Base-by-base conservation (phyloP, 2,888 invertebrate genomes). In the Molorchus minor region DNA sequence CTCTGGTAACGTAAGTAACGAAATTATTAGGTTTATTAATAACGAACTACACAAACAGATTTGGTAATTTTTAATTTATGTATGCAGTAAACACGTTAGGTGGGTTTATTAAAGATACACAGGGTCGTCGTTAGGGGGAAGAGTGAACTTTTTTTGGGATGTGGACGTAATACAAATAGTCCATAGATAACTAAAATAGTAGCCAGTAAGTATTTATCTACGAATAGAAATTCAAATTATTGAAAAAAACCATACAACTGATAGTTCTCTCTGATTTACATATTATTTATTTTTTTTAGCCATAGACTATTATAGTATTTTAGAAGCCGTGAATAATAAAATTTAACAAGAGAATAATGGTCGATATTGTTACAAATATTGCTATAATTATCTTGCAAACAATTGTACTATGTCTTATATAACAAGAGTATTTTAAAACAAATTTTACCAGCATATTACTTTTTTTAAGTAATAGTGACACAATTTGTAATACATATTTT, bases 121-220 rank as follows among this genome's bases (percentile, higher is more conserved):
- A 25, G 12, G 33, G 47, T 36, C 45, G 52, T 55, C 51, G 55
- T 62, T 52, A 47, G 38, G 47, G 30, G 30, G 47, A 56, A 54
- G 49, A 62, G 59, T 41, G 59, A 62, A n/a, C 53, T 62, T 30
- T 36, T 36, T 62, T 51, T 62, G 52, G 53, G 15, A 59, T 54
- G 41, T 19, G 3, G 4, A 5, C 25, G 25, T 8, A 25, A 25
- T 25, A 25, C 8, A 25, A 5, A 25, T 3, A 8, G 25, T 25
- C 25, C 4, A 25, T 5, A 25, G 3, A 25, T 3, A 25, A 25
- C 8, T 25, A 8, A 5, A 25, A 25, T 25, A 5, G 3, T 8
- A 8, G 25, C 8, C 8, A 25, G 3, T 5, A 25, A 25, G 3
- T 25, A 3, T 3, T 25, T 25, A 25, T 25, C 8, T 25, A 8